Evolutionary conservation across 1,140 invertebrate species (phyloP).

Genomic region (Drosophila subobscura): DNA sequence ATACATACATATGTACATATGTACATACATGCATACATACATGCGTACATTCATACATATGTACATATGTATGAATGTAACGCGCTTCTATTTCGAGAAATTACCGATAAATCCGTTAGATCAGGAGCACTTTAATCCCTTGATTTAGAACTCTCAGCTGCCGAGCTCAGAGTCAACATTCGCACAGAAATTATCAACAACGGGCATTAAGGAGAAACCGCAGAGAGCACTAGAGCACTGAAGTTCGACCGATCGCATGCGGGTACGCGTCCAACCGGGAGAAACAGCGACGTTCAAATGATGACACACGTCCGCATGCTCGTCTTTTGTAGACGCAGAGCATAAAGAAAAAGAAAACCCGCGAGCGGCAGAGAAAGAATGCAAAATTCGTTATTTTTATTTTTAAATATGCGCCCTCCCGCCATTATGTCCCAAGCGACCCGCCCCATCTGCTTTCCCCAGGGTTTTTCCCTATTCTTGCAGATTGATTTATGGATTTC

Average conservation of each 20-base stretch:
- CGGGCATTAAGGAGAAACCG: conserved; percentile 52
- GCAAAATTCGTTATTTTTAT: conserved; percentile 58
- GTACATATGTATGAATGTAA: neutral
- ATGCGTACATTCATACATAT: conserved; percentile 6
- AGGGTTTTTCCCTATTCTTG: conserved; percentile 31
- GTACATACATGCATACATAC: conserved; percentile 15
- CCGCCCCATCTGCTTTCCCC: conserved; percentile 13
- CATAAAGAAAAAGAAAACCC: conserved; percentile 56
- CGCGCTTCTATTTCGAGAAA: conserved; percentile 5
- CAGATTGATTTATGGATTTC: conserved; percentile 72
- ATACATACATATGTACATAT: neutral
- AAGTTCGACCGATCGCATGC: conserved; percentile 50
- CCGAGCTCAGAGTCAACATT: conserved; percentile 43
- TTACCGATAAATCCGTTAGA: conserved; percentile 44
- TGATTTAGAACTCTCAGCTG: conserved; percentile 42
- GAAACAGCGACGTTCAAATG: conserved; percentile 65
- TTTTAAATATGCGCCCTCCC: conserved; percentile 58
- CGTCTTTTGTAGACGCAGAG: conserved; percentile 60
- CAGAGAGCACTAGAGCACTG: conserved; percentile 3
- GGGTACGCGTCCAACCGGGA: conserved; percentile 41
- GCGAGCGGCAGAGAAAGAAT: conserved; percentile 28
- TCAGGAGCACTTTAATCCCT: conserved; percentile 3
- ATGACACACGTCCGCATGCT: conserved; percentile 46
- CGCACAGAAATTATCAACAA: conserved; percentile 48
- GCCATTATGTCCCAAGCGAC: neutral